Evolutionary conservation across 2,113 vertebrate genomes (phyloP), one percentile per base, ranked within the genome.

Genomic region (Turnix velox): DNA sequence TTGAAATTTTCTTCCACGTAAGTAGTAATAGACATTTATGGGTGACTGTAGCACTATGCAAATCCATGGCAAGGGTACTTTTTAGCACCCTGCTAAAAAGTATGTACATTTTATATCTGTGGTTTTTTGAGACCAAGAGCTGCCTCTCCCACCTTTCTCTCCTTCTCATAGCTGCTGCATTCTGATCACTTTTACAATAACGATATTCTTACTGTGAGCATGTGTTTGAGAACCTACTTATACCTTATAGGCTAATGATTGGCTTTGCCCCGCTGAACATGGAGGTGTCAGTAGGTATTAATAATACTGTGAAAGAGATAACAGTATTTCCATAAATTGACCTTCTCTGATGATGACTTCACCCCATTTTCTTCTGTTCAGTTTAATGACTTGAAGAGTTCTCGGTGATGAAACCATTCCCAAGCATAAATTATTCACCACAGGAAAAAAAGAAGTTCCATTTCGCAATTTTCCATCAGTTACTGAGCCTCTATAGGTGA

Each of bases 271-370:
- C 2, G 2, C 57, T 0, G 35, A 96, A 86, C 67, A 75, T 59
- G 58, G 79, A 82, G 71, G 54, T 95, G 96, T 96, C 95, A 96
- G 93, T 90, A 86, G 74, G 92, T 94, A 93, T 97, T 96, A 97
- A 97, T 97, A 96, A 95, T 85, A 90, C 89, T 63, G 61, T 85
- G 85, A 97, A 96, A 96, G 94, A 89, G 92, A 97, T 95, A 95
- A 95, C 97, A 95, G 82, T 95, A 95, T 95, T 97, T 96, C 97
- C 95, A 96, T 96, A 97, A 96, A 93, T 95, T 97, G 96, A 96
- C 97, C 95, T 97, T 96, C 95, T 95, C 87, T 94, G 92, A 88
- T 95, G 94, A 96, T 95, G 91, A 96, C 95, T 96, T 96, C 84
- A 94, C 93, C 95, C 97, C 96, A 96, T 97, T 97, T 97, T 92